Evolutionary conservation across 2,888 invertebrate species (phyloP).

Genomic region (Noctuana brunneofusca): DNA sequence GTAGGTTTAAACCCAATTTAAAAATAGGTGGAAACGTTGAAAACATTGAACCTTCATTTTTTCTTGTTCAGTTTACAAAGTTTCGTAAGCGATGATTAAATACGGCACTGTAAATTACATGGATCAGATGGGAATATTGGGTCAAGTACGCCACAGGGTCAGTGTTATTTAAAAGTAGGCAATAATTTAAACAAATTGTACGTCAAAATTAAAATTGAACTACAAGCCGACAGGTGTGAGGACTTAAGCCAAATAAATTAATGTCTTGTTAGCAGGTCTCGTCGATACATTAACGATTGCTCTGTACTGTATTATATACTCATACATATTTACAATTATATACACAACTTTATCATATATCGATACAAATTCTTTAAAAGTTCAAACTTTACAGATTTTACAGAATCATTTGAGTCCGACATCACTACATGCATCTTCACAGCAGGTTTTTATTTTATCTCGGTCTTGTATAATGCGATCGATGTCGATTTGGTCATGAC

Average conservation of each 20-base stretch:
- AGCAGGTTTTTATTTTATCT: neutral
- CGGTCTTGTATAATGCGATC: conserved; percentile 1
- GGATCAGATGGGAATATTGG: conserved; percentile 30
- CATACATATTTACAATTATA: too few species aligned
- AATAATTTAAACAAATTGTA: conserved; percentile 33
- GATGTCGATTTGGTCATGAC: conserved; percentile 11
- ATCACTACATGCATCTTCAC: neutral
- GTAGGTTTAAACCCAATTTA: conserved; percentile 13
- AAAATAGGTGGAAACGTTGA: conserved; percentile 22
- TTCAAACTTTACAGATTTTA: too few species aligned
- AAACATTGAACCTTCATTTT: conserved; percentile 40
- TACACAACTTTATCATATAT: too few species aligned
- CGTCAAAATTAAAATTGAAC: conserved; percentile 31
- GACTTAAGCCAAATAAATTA: conserved; percentile 16
- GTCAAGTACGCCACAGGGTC: conserved; percentile 33
- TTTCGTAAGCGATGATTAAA: conserved; percentile 39
- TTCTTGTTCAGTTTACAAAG: conserved; percentile 38
- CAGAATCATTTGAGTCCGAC: neutral
- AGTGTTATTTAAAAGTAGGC: conserved; percentile 27
- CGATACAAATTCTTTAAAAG: too few species aligned
- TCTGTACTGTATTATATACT: too few species aligned
- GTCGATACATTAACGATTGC: conserved; percentile 10
- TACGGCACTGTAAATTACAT: conserved; percentile 28
- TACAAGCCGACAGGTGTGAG: conserved; percentile 27
- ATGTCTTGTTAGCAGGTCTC: conserved; percentile 8